These are phyloP conservation scores for Actias luna DNA, from an alignment of 2,888 invertebrate species.

Conservation along the genomic window DNA sequence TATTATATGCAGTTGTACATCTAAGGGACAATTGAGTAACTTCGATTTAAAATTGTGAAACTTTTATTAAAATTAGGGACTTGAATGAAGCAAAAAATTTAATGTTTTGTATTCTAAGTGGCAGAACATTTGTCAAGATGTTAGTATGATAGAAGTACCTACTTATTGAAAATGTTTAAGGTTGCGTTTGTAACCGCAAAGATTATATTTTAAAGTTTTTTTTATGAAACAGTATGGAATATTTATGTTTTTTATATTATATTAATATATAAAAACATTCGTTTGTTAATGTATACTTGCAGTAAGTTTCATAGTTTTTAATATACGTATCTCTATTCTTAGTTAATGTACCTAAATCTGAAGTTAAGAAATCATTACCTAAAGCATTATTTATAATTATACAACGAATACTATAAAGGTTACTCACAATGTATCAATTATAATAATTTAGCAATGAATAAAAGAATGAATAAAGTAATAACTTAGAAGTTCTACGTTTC, in stretches of 20 bases:
- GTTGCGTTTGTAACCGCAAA: not conserved
- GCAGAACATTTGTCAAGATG: not conserved
- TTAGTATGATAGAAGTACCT: not conserved
- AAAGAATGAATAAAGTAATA: not conserved
- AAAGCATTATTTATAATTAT: not conserved
- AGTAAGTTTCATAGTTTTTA: too few relatives aligned
- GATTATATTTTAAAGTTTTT: not conserved
- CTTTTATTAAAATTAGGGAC: not conserved
- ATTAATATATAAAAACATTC: not conserved
- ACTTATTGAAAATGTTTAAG: not conserved
- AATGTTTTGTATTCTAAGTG: not conserved
- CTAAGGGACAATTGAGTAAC: not conserved
- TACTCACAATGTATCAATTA: too few relatives aligned
- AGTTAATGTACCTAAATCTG: too few relatives aligned
- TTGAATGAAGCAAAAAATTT: not conserved
- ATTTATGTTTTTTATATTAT: not conserved
- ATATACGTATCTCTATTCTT: too few relatives aligned
- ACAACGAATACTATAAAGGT: too few relatives aligned
- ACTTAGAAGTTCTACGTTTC: too few relatives aligned
- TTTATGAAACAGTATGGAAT: not conserved
- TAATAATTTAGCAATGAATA: not conserved
- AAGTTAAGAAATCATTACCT: not conserved
- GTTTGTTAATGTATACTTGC: too few relatives aligned
- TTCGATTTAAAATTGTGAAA: constrained; percentile 4
- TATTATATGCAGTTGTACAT: not conserved